Evolutionary conservation across 2,797 vertebrate species (phyloP), one percentile per base, ranked within the genome.

Genomic region (Acanthurus lineatus): DNA sequence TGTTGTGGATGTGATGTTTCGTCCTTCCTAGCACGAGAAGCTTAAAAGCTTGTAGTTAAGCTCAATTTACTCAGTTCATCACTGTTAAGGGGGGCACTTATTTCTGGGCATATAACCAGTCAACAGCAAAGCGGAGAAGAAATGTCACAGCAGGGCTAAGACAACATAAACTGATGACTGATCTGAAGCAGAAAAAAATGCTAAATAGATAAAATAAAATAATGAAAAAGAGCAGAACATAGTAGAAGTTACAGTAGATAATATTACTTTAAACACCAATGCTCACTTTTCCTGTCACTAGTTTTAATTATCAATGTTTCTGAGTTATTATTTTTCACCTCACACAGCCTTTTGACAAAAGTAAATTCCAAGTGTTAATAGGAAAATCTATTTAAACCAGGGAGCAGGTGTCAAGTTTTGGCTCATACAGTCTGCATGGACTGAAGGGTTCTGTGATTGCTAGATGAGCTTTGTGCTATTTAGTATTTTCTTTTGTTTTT

Each of bases 291-390:
- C 45, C 40, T 71, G 32, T 64, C 86, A 75, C 63, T 64, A 28
- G 61, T 67, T 35, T 35, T 35, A 6, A 28, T 67, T 75, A 64
- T 67, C 65, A 80, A 74, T 58, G 62, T 79, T 79, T 72, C 53
- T 73, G 65, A 72, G 63, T 78, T 19, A 63, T 77, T 65, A 49
- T 84, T 80, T 77, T 70, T 88, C 69, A 66, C 38, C 48, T 73
- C 20, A 20, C 22, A 35, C 14, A 59, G 10, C 53, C 3, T 57
- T 77, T 56, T 74, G 20, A 58, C 62, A 42, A 42, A 7, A 2
- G 58, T 47, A 59, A 64, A 22, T 57, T 45, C 28, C 10, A 64
- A 65, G 49, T 77, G 60, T 70, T 75, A 70, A 76, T 76, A 58
- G 59, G 40, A 62, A 1, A 47, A 25, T 54, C 54, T 40, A 57